Evolutionary conservation across 37 sponge, comb jelly and placozoan species (phyloP).

Genomic region (Eunapius fragilis): DNA sequence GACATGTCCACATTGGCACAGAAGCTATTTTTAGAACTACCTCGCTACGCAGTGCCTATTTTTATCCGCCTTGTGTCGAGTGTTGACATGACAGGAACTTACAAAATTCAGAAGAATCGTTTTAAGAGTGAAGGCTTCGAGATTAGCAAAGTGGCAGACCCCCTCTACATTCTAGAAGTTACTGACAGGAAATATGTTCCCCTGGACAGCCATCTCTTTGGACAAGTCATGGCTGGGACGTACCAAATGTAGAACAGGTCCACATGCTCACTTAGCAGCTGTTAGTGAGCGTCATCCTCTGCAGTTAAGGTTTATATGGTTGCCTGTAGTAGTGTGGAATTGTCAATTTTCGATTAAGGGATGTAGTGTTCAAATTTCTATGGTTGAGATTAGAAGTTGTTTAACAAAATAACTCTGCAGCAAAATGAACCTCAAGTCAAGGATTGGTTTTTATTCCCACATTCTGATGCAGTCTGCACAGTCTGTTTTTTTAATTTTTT

Average conservation of each 20-base stretch:
- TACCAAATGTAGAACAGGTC: neutral
- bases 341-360: too few relatives aligned
- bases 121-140: slow-evolving; percentile 73
- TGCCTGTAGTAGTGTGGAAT: too few relatives aligned
- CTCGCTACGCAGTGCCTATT: slow-evolving; percentile 76
- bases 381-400: too few relatives aligned
- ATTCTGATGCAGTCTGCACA: too few relatives aligned
- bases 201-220: slow-evolving; percentile 36
- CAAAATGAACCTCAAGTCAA: too few relatives aligned
- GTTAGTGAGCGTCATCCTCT: too few relatives aligned
- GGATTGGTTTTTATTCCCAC: too few relatives aligned
- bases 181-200: slow-evolving; percentile 44
- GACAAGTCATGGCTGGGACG: neutral
- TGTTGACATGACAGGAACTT: slow-evolving; percentile 61
- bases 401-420: too few relatives aligned
- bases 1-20: slow-evolving; percentile 41
- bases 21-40: slow-evolving; percentile 44
- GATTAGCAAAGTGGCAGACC: slow-evolving; percentile 24
- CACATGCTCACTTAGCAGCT: too few relatives aligned
- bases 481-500: too few relatives aligned
- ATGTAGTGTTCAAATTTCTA: too few relatives aligned
- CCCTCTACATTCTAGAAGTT: slow-evolving; percentile 72
- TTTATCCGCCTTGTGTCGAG: slow-evolving; percentile 67
- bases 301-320: too few relatives aligned
- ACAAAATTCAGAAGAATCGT: slow-evolving; percentile 70